Evolutionary conservation across 1,140 invertebrate genomes (phyloP).

Genomic region (Apis florea): DNA sequence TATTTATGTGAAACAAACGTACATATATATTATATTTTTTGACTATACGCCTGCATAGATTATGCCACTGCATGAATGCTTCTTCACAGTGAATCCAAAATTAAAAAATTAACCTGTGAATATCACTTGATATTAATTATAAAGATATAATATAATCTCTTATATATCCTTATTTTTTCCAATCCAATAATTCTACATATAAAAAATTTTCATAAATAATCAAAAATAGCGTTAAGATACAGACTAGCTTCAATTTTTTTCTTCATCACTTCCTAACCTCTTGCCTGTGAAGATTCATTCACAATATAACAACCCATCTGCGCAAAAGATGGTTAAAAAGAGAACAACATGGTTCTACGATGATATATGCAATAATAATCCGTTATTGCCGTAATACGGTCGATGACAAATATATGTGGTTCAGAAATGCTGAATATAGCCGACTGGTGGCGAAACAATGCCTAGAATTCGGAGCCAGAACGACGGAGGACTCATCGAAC

Average conservation of each 20-base stretch:
- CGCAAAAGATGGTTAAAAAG: not conserved
- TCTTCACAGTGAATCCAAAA: not conserved
- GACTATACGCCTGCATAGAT: not conserved
- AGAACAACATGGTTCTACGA: conserved; percentile 16
- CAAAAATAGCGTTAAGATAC: not conserved
- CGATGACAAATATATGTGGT: not conserved
- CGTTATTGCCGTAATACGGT: not conserved
- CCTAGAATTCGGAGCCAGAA: not conserved
- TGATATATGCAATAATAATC: not conserved
- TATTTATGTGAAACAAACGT: conserved; percentile 3
- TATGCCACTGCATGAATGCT: no score
- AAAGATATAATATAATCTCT: not conserved
- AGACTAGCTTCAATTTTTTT: not conserved
- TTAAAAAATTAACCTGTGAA: not conserved
- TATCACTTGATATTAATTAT: not conserved
- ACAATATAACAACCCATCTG: not conserved
- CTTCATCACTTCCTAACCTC: not conserved
- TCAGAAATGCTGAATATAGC: not conserved
- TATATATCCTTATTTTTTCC: no score
- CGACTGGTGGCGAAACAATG: not conserved
- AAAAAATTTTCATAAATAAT: not conserved
- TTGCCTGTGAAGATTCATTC: not conserved
- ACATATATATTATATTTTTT: conserved; percentile 12
- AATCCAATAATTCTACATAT: not conserved
- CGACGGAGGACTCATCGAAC: conserved; percentile 2